Evolutionary conservation across 2,113 vertebrate species (phyloP).

Genomic region (Candoia aspera): DNA sequence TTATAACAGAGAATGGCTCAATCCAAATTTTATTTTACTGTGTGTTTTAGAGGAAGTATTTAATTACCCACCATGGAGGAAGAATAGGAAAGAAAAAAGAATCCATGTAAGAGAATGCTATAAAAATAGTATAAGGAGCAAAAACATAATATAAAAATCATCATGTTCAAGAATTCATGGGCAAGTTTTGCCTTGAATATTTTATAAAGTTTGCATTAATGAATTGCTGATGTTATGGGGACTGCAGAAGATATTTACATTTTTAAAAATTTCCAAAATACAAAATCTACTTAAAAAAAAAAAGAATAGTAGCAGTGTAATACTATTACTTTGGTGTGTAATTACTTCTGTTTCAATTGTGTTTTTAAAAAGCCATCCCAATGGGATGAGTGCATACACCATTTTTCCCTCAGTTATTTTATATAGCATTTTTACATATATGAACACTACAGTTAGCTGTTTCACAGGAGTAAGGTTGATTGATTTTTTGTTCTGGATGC

Average conservation of each 20-base stretch:
- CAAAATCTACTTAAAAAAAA: neutral
- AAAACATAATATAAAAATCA: slow-evolving; percentile 17
- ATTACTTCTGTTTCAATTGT: neutral
- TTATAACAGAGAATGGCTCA: slow-evolving; percentile 38
- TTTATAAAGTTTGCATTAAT: neutral
- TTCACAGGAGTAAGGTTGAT: neutral
- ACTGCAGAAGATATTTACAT: neutral
- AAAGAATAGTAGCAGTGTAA: neutral
- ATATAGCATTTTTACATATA: no score
- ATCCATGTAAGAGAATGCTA: neutral
- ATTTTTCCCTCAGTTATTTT: neutral
- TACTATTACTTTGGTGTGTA: neutral
- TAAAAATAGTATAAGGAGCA: slow-evolving; percentile 22
- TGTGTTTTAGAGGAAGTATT: slow-evolving; percentile 37
- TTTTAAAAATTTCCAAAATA: neutral
- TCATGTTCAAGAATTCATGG: neutral
- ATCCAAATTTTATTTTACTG: slow-evolving; percentile 39
- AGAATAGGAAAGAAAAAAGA: slow-evolving; percentile 14
- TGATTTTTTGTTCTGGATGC: neutral
- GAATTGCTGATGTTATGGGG: neutral
- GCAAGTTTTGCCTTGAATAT: neutral
- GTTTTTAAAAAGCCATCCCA: neutral
- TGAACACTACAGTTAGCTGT: neutral
- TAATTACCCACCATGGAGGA: slow-evolving; percentile 42
- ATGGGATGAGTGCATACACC: neutral